Conservation (phyloP, 2,113 vertebrate species). For the Platichthys flesus region DNA sequence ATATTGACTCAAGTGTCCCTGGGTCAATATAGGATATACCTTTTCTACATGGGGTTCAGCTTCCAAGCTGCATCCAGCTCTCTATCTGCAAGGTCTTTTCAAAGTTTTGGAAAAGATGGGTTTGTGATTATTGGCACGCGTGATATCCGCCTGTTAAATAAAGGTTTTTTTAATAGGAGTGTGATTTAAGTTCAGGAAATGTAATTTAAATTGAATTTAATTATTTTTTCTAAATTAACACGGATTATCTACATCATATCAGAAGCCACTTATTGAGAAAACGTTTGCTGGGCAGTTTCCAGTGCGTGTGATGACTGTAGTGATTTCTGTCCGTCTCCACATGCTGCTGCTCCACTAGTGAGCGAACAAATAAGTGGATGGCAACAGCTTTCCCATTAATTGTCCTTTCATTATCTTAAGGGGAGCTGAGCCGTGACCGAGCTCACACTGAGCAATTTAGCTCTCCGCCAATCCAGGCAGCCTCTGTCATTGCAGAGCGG, state of each 20-base stretch:
- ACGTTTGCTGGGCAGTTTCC: constrained; percentile 34
- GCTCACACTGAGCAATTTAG: constrained; percentile 82
- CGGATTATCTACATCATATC: too few relatives aligned
- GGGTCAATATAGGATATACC: constrained; percentile 61
- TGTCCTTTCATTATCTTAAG: constrained; percentile 85
- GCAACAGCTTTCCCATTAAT: constrained; percentile 83
- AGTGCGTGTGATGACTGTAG: constrained; percentile 30
- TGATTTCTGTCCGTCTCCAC: constrained; percentile 41
- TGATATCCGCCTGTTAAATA: neutral
- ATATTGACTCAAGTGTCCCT: constrained; percentile 57
- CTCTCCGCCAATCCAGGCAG: constrained; percentile 72
- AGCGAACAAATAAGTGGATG: constrained; percentile 73
- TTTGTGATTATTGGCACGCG: constrained; percentile 4
- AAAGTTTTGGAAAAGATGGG: neutral
- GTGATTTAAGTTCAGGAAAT: neutral
- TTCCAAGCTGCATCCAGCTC: constrained; percentile 8
- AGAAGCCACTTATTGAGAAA: constrained; percentile 17
- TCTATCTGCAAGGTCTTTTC: neutral
- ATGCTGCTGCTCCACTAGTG: constrained; percentile 58
- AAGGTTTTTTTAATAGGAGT: neutral
- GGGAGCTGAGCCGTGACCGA: constrained; percentile 82
- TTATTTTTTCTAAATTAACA: neutral
- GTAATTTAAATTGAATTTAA: neutral
- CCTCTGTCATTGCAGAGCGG: constrained; percentile 54
- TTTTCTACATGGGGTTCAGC: constrained; percentile 27